A percentile compares a stretch with the other conserved stretches of the same genome.
Evolutionary conservation across 2,113 vertebrate species (phyloP).

Genomic region (Ginglymostoma cirratum): DNA sequence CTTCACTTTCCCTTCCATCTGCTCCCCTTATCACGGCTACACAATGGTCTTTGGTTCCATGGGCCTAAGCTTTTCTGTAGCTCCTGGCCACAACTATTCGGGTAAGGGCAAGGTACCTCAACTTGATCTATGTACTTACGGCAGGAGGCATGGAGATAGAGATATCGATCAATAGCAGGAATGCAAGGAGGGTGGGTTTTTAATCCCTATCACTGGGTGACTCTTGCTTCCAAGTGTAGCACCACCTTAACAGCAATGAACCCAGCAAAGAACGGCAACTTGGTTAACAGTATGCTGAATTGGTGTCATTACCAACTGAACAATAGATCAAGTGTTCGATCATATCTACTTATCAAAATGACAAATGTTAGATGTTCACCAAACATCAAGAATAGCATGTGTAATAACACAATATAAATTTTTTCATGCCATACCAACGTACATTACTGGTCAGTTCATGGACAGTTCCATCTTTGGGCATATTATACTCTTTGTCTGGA

Average conservation of each 20-base stretch:
- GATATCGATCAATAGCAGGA: not conserved
- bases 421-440: slow-evolving; percentile 44
- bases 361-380: not conserved
- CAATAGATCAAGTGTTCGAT: not conserved
- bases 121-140: not conserved
- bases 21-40: not conserved
- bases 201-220: not conserved
- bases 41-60: not conserved
- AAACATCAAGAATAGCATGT: not conserved
- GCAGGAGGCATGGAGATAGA: not conserved
- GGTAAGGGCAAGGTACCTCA: not conserved
- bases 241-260: not conserved
- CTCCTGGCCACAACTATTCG: not conserved
- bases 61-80: not conserved
- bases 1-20: not conserved
- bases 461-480: slow-evolving; percentile 96
- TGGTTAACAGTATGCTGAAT: not conserved
- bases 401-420: not conserved
- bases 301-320: not conserved
- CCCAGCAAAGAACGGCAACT: not conserved
- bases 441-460: slow-evolving; percentile 96
- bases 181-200: not conserved
- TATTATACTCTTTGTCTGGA: slow-evolving; percentile 96
- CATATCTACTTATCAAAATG: not conserved
- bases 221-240: not conserved